Evolutionary conservation across 1,140 invertebrate genomes (phyloP).

Genomic region (Zaprionus davidi): DNA sequence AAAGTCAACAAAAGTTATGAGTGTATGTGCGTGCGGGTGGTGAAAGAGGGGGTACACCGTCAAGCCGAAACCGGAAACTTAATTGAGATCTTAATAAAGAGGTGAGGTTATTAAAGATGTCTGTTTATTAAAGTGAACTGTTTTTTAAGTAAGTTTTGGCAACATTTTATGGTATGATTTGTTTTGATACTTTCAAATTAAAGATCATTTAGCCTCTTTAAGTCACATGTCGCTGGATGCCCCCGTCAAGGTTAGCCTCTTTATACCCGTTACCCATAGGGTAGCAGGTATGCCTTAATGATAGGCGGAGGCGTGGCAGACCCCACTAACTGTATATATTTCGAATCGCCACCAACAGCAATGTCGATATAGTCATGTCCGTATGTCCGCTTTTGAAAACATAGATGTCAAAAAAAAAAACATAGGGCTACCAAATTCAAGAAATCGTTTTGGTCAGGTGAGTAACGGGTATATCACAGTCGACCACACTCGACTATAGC

Average conservation of each 20-base stretch:
- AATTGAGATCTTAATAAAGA: not conserved
- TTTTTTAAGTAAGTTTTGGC: not conserved
- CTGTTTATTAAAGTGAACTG: not conserved
- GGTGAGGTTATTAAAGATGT: too few species aligned
- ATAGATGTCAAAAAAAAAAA: too few species aligned
- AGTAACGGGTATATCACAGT: too few species aligned
- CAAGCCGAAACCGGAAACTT: slow-evolving; percentile 1
- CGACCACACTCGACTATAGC: not conserved
- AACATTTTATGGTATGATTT: not conserved
- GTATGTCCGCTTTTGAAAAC: too few species aligned
- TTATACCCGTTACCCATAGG: too few species aligned
- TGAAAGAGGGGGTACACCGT: not conserved
- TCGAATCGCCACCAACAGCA: too few species aligned
- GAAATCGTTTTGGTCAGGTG: too few species aligned
- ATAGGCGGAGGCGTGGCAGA: too few species aligned
- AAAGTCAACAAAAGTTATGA: slow-evolving; percentile 66
- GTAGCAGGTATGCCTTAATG: too few species aligned
- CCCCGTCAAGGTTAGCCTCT: not conserved
- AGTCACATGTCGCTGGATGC: not conserved
- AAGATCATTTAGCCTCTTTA: not conserved
- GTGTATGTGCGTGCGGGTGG: not conserved
- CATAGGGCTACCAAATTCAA: too few species aligned
- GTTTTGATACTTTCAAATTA: not conserved
- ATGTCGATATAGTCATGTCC: too few species aligned
- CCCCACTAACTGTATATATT: too few species aligned